Conservation (phyloP, 2,113 vertebrate genomes). For the Platichthys flesus region DNA sequence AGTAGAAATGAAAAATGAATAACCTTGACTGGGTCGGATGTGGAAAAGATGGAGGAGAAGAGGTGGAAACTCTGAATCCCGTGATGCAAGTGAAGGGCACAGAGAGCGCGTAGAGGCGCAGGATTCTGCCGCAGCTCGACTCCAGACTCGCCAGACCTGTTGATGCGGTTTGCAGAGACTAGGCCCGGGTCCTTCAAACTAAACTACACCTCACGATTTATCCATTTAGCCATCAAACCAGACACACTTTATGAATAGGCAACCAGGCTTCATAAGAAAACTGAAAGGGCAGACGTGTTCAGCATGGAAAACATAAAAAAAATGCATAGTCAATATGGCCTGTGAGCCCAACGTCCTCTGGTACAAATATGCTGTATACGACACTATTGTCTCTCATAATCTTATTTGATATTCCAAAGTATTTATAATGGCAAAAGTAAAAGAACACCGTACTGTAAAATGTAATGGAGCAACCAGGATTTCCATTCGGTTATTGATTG, state of each 20-base stretch:
- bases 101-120: constrained; percentile 28
- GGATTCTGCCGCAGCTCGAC: constrained; percentile 68
- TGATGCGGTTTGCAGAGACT: constrained; percentile 39
- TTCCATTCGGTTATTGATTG: not conserved
- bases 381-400: not conserved
- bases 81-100: constrained; percentile 39
- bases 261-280: no score
- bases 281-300: no score
- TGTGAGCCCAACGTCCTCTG: no score
- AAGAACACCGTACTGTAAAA: not conserved
- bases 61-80: not conserved
- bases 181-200: not conserved
- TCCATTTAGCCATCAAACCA: no score
- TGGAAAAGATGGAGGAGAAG: not conserved
- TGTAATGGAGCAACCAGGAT: not conserved
- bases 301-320: no score
- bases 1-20: not conserved
- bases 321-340: no score
- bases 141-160: constrained; percentile 54
- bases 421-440: not conserved
- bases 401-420: not conserved
- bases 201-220: no score
- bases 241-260: no score
- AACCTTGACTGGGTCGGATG: not conserved
- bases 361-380: no score